These are phyloP conservation scores for Cervus canadensis DNA, from an alignment of 2,113 vertebrate genomes.

Conservation along the genomic window DNA sequence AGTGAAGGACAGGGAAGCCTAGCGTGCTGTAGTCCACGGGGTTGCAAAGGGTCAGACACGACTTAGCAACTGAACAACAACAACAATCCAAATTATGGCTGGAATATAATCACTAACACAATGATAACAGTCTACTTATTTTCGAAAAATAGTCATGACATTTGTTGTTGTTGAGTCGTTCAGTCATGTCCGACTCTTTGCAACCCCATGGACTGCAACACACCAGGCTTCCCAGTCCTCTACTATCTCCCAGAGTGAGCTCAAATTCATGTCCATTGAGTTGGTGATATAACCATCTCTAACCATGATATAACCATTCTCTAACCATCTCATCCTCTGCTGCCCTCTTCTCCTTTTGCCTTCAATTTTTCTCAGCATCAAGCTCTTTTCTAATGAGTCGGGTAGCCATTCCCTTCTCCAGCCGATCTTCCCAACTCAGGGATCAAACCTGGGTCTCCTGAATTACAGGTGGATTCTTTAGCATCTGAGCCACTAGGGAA, in stretches of 20 bases:
- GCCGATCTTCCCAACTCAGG: accelerated
- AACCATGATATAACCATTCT: neutral
- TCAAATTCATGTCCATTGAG: neutral
- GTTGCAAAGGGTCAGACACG: accelerated
- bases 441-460: neutral
- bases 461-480: neutral
- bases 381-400: neutral
- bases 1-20: neutral
- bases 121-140: neutral
- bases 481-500: neutral
- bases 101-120: neutral
- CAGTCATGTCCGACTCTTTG: neutral
- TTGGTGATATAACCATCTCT: neutral
- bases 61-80: neutral
- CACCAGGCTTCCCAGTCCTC: neutral
- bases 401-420: neutral
- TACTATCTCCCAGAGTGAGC: neutral
- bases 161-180: neutral
- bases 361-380: neutral
- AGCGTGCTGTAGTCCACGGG: neutral
- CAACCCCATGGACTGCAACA: neutral
- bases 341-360: neutral
- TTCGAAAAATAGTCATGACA: neutral
- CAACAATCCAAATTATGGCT: neutral
- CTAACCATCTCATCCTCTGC: neutral